Evolutionary conservation across 2,888 invertebrate species (phyloP), one percentile per base, ranked within the genome.

Genomic region (Dryomyza anilis): DNA sequence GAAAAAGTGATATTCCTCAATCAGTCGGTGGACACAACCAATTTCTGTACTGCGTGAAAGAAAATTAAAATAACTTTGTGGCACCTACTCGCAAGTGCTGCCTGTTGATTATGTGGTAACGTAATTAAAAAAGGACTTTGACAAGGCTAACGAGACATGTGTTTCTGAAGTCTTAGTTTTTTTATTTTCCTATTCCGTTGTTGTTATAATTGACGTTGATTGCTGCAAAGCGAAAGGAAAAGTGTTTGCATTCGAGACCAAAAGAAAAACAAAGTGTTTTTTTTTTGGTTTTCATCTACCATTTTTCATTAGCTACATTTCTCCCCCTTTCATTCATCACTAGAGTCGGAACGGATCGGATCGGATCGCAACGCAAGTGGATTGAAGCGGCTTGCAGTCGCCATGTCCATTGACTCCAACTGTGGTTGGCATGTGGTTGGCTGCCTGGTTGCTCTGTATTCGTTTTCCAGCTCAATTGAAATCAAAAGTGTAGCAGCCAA

Each of bases 401-500:
- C 43, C 12, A 55, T 61, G 61, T 61, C 53, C 52, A 53, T 61
- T 52, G 52, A 61, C 50, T 61, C 43, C 27, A 29, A 7, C 39
- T 21, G 53, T 12, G 16, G 55, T 12, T 29, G 45, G 45, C 46
- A 46, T 4, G 46, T 46, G n/a, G 29, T 53, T 52, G n/a, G 8
- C 29, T 25, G 8, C 39, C 36, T 27, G 10, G 57, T 16, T 55
- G 23, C 57, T 19, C 59, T 59, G 27, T 33, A n/a, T 52, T 50
- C 8, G 52, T 39, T 52, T 61, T 61, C 43, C 61, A 61, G 16
- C 39, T 39, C 61, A 53, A 61, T 53, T 43, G 61, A 61, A 61
- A 61, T 61, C 61, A 61, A 61, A 61, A 61, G 61, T 61, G 53
- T 60, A 60, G 60, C 60, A 61, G 53, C 61, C 19, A n/a, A n/a